A percentile compares a stretch with the other conserved stretches of the same genome.
phyloP scores from a whole-genome alignment of 2,888 invertebrate species.

The Eueremaeus valkanovi region DNA sequence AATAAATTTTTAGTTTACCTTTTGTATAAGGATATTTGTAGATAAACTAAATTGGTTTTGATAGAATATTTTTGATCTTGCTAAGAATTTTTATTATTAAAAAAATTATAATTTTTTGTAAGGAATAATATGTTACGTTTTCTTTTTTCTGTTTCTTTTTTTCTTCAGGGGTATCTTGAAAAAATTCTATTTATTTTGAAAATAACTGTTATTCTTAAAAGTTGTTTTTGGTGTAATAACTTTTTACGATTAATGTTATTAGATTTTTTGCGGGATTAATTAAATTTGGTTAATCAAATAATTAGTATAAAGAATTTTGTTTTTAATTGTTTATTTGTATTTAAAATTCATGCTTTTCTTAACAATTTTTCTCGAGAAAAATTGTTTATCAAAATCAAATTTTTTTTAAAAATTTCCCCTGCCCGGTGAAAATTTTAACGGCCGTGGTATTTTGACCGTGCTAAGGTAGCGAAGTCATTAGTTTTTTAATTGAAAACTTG shows the following conservation, averaged over 20 bases:
- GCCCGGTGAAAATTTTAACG: constrained; percentile 70
- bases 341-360: neutral
- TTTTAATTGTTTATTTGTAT: constrained; percentile 3
- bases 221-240: constrained; percentile 32
- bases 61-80: constrained; percentile 64
- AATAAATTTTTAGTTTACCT: constrained; percentile 56
- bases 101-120: constrained; percentile 63
- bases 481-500: constrained; percentile 73
- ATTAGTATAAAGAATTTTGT: constrained; percentile 16
- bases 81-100: constrained; percentile 60
- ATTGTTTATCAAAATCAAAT: constrained; percentile 75
- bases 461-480: constrained; percentile 76
- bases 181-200: neutral
- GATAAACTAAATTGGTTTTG: constrained; percentile 54
- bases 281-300: constrained; percentile 29
- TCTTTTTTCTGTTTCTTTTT: constrained; percentile 65
- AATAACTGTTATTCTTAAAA: neutral
- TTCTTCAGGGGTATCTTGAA: neutral
- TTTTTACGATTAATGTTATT: constrained; percentile 29
- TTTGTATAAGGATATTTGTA: constrained; percentile 69
- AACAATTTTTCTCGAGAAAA: neutral
- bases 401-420: constrained; percentile 63
- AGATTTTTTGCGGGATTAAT: constrained; percentile 17
- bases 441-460: constrained; percentile 73
- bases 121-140: constrained; percentile 64